Base-by-base conservation (phyloP, 2,113 vertebrate genomes). In the Triplophysa tibetana region DNA sequence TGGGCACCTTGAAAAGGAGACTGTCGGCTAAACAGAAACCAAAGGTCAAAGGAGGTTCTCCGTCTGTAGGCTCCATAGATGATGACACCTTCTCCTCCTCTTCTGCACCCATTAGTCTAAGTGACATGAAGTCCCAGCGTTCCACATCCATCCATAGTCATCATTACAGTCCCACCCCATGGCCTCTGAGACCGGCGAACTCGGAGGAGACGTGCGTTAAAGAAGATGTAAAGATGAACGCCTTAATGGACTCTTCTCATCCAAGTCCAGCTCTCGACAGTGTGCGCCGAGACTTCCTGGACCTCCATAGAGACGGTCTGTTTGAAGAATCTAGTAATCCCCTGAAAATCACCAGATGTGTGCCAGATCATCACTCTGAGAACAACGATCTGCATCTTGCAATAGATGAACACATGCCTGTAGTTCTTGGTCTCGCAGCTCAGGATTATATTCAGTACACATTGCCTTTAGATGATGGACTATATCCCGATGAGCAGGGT, bases 391-490 rank as follows among this genome's bases (percentile, higher is more conserved):
- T 98, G 86, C 96, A 93, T 90, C 92, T 97, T 80, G 95, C 94
- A 87, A 95, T 98, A 82, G 96, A 97, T 70, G 96, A 98, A 88
- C 96, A 95, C 52, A 95, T 98, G 95, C 98, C 98, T 94, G 97
- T 97, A 80, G 97, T 96, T 84, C 93, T 99, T 84, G 98, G 98
- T 89, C 93, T 99, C 82, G 90, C 96, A 83, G 95, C 97, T 94
- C 98, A 97, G 95, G 96, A 98, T 94, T 99, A 98, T 93, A 95
- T 99, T 90, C 96, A 96, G 93, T 98, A 98, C 90, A 96, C 98
- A 87, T 95, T 98, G 97, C 97, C 96, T 98, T 98, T 98, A 96
- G 95, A 97, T 88, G 96, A 96, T 89, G 95, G 95, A 94, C 94
- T 98, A 94, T 98, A 93, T 92, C 92, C 96, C 24, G 95, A 77